Conservation (phyloP, 1,140 invertebrate genomes). For the Chionoecetes opilio region DNA sequence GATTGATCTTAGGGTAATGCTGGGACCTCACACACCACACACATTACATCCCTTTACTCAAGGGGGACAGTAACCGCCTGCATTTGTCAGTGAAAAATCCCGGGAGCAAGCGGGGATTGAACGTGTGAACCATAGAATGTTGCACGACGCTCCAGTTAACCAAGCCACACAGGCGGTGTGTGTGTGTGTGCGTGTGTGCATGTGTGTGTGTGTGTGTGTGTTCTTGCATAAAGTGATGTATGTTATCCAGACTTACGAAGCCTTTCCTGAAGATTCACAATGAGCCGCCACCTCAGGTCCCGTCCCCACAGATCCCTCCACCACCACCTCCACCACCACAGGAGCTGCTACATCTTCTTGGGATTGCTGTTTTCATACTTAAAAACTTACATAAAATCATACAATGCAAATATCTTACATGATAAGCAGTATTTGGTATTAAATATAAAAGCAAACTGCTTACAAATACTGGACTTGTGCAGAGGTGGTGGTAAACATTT, state of each 20-base stretch:
- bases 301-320: slow-evolving; percentile 8
- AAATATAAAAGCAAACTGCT: slow-evolving; percentile 49
- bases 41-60: no score
- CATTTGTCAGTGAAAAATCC: no score
- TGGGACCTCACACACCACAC: no score
- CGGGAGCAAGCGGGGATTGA: no score
- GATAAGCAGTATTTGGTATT: slow-evolving; percentile 25
- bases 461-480: slow-evolving; percentile 66
- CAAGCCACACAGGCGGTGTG: no score
- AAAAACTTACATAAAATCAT: slow-evolving; percentile 16
- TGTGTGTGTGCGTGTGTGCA: slow-evolving; percentile 4
- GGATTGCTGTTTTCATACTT: background rate
- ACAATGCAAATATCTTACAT: slow-evolving; percentile 12
- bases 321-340: slow-evolving; percentile 70
- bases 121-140: no score
- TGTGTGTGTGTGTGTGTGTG: slow-evolving; percentile 5
- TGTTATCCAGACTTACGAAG: background rate
- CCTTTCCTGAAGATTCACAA: background rate
- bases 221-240: background rate
- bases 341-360: slow-evolving; percentile 42
- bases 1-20: no score
- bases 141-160: no score
- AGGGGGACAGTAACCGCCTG: no score
- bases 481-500: slow-evolving; percentile 71
- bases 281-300: background rate